Conservation (phyloP, 2,797 vertebrate species). For the Cyclura pinguis region DNA sequence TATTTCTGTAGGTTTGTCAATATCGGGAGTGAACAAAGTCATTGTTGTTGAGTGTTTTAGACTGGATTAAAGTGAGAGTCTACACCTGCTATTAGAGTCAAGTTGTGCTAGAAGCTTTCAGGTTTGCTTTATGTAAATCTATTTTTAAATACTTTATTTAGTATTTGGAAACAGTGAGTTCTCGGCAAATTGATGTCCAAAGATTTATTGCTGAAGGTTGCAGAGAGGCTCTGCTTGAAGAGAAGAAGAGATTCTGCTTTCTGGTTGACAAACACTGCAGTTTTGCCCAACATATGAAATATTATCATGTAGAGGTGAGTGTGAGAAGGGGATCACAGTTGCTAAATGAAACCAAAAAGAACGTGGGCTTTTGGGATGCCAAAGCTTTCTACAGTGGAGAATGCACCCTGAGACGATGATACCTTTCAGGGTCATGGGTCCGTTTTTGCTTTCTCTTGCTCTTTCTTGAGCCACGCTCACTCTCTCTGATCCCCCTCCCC, state of each 20-base stretch:
- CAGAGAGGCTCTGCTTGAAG: slow-evolving; percentile 93
- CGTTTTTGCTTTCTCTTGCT: no score
- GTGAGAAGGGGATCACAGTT: not conserved
- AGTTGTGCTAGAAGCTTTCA: not conserved
- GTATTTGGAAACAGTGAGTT: slow-evolving; percentile 90
- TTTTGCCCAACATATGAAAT: slow-evolving; percentile 86
- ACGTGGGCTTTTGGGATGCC: not conserved
- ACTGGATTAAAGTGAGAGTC: not conserved
- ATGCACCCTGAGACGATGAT: not conserved
- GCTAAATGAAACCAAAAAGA: not conserved
- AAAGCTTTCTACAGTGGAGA: not conserved
- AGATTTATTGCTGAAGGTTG: slow-evolving; percentile 94
- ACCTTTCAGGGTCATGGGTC: not conserved
- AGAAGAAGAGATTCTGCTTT: slow-evolving; percentile 97
- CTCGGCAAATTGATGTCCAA: slow-evolving; percentile 95
- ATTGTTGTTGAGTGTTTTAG: not conserved
- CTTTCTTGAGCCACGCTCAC: no score
- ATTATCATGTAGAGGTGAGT: slow-evolving; percentile 91
- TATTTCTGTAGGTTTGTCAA: not conserved
- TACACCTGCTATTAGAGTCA: not conserved
- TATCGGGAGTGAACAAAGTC: not conserved
- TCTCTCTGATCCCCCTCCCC: no score
- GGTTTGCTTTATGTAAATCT: not conserved
- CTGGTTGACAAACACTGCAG: slow-evolving; percentile 97
- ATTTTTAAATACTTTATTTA: slow-evolving; percentile 61